Evolutionary conservation across 2,113 vertebrate species (phyloP), one percentile per base, ranked within the genome.

Genomic region (Astatoreochromis straeleni): DNA sequence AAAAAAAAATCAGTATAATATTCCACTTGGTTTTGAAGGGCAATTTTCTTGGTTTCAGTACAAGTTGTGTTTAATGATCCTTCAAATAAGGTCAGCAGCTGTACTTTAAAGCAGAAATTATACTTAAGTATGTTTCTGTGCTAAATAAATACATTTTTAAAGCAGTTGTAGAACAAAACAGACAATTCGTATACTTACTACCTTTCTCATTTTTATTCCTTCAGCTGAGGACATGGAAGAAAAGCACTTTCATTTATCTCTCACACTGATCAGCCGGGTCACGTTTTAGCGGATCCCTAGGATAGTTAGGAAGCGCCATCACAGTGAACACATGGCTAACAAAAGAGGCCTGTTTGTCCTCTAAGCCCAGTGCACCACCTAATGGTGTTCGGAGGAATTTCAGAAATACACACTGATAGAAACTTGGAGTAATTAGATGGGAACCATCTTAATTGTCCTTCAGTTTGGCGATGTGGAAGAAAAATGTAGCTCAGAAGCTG

Each of bases 261-360:
- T 26, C 70, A 84, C 58, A 40, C 80, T 86, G 87, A 91, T 92
- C 82, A 85, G 85, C 85, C 51, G 86, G 94, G 92, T 94, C 91
- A 94, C 86, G 88, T 93, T 78, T 82, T 91, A 90, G 89, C 90
- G 88, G 94, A 80, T 92, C 88, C 75, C 89, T 82, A 84, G 90
- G 92, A 92, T 94, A 95, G 94, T 94, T 93, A 86, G 93, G 86
- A 91, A 93, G 87, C 93, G 88, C 92, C 90, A 90, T 93, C 90
- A 93, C 85, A 79, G 89, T 91, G 94, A 94, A 94, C 94, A 94
- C 94, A 94, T 95, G 93, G 92, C 93, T 92, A 91, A 95, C 94
- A 95, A 96, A 95, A 93, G 93, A 94, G 92, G 84, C 90, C 88
- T 87, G 68, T 82, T 65, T 86, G 82, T 95, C 92, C 86, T 91